Evolutionary conservation across 2,113 vertebrate genomes (phyloP), one percentile per base, ranked within the genome.

Genomic region (Neoarius graeffei): DNA sequence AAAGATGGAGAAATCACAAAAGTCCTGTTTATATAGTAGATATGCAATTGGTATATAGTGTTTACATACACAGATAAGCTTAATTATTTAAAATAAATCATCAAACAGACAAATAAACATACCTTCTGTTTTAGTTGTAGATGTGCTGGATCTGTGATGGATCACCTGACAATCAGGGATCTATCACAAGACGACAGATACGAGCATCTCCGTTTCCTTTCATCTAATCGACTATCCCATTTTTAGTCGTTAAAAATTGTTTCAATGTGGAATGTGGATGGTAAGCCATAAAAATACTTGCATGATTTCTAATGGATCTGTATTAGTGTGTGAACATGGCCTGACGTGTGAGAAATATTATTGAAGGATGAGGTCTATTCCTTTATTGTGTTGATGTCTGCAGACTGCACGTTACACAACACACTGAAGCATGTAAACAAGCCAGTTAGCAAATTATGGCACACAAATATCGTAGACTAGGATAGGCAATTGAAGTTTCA

Each of bases 401-500:
- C 20, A 81, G 17, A 7, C 27, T 42, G 48, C 25, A 67, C 48
- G 27, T 74, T 87, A 74, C 15, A 87, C 50, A 64, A 64, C n/a
- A 76, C 54, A 35, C 64, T 86, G 48, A 81, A 81, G 27, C 59
- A 60, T 87, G 42, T 52, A 30, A 83, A 83, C 54, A 87, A 52
- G 82, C 52, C 42, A 83, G 5, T 19, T 54, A 27, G 42, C 76
- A 82, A 60, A 57, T 85, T 59, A 56, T 85, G 5, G 25, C 11
- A 77, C 57, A 62, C 59, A 81, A 42, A 81, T 23, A 54, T 79
- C 9, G 1, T 6, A 4, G 20, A 71, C 27, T n/a, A 86, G 62
- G 5, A 23, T 59, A 25, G 11, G 0, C 8, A 60, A 57, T 30
- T 80, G 1, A 56, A 56, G 5, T 57, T 59, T 57, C 85, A 77